Evolutionary conservation across 2,113 vertebrate species (phyloP).

Genomic region (Alaudala cheleensis): DNA sequence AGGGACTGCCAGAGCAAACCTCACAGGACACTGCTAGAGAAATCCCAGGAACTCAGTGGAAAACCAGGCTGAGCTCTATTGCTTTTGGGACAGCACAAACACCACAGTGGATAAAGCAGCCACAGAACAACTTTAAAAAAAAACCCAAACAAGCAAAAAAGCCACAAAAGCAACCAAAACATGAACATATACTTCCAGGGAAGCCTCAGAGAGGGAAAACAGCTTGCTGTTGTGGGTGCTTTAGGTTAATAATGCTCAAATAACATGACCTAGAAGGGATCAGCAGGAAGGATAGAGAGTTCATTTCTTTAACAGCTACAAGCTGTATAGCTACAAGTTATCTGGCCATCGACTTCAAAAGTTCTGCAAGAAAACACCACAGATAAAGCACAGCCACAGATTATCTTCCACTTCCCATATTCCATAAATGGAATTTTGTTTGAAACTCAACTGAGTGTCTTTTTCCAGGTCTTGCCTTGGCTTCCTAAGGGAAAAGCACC

Average conservation of each 20-base stretch:
- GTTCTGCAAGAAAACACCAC: neutral
- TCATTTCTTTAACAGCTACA: neutral
- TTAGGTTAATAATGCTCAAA: neutral
- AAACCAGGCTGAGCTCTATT: neutral
- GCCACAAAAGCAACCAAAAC: neutral
- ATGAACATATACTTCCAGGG: neutral
- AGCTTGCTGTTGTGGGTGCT: neutral
- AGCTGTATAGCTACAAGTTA: neutral
- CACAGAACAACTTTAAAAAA: neutral
- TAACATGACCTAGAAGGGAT: neutral
- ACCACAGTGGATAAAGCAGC: neutral
- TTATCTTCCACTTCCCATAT: neutral
- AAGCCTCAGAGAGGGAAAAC: neutral
- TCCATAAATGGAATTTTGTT: neutral
- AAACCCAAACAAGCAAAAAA: accelerated
- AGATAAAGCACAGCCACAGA: neutral
- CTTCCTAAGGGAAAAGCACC: neutral
- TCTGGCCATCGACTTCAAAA: neutral
- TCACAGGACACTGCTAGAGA: neutral
- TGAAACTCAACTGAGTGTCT: neutral
- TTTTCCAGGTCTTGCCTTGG: neutral
- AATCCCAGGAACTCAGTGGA: neutral
- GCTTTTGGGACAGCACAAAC: neutral
- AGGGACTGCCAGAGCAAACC: neutral
- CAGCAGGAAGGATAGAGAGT: neutral